Evolutionary conservation across 2,888 invertebrate species (phyloP).

Genomic region (Thymelicus sylvestris): DNA sequence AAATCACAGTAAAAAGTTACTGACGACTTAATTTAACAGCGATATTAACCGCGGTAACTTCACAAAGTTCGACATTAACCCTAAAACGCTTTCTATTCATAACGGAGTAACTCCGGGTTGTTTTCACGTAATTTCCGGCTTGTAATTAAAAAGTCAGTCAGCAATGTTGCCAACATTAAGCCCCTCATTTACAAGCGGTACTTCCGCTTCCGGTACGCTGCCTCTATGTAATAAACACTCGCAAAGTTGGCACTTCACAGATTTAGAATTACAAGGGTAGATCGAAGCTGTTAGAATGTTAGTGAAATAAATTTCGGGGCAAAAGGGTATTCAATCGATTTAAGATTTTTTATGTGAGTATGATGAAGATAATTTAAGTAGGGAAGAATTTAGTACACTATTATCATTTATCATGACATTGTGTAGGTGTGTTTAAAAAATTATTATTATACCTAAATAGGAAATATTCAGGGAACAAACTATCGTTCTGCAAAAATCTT

Average conservation of each 20-base stretch:
- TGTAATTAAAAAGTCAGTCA: conserved; percentile 80
- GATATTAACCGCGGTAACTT: background rate
- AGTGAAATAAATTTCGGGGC: background rate
- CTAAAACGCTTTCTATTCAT: conserved; percentile 62
- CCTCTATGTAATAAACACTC: conserved; percentile 51
- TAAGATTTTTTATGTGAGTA: background rate
- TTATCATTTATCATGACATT: too few species aligned
- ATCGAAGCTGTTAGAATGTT: conserved; percentile 20
- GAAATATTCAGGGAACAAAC: too few species aligned
- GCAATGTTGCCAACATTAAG: conserved; percentile 75
- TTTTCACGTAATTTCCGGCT: conserved; percentile 78
- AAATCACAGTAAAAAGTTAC: background rate
- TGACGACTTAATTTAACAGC: background rate
- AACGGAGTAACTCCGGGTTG: conserved; percentile 57
- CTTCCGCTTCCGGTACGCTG: conserved; percentile 45
- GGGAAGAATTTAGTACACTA: too few species aligned
- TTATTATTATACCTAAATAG: too few species aligned
- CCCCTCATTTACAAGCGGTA: conserved; percentile 70
- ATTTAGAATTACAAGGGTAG: conserved; percentile 35
- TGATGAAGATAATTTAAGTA: too few species aligned
- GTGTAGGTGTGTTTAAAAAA: too few species aligned
- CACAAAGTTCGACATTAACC: conserved; percentile 25
- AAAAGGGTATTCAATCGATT: background rate
- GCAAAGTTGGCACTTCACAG: conserved; percentile 36
- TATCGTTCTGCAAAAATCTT: too few species aligned